A percentile compares a stretch with the other conserved stretches of the same genome.
Conservation (phyloP, 2,797 vertebrate species). For the Phrynocephalus guinanensis region DNA sequence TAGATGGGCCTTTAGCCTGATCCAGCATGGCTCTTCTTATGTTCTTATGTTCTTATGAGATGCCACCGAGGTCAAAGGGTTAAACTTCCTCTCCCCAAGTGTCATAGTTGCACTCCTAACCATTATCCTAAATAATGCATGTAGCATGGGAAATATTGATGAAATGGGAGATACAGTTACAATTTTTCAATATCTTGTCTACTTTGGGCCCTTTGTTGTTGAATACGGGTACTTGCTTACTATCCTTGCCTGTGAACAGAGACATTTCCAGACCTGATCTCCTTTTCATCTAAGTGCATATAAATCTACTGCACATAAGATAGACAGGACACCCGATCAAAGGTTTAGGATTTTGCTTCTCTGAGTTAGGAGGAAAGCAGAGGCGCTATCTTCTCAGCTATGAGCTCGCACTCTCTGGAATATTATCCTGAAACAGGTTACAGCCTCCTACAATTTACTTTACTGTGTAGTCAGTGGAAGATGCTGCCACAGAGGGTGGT, state of each 20-base stretch:
- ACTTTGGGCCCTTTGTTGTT: background rate
- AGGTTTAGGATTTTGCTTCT: conserved; percentile 1
- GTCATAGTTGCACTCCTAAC: background rate
- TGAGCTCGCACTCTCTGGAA: background rate
- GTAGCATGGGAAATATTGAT: background rate
- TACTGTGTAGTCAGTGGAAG: background rate
- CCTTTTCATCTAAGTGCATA: background rate
- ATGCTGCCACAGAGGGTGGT: too few species aligned
- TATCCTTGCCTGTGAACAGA: background rate
- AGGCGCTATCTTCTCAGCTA: background rate
- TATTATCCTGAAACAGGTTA: background rate
- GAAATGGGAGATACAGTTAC: background rate
- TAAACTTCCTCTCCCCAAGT: background rate
- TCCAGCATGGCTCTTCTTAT: too few species aligned
- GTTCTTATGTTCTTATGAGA: background rate
- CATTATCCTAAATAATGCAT: too few species aligned
- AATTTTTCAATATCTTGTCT: background rate
- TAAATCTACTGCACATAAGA: background rate
- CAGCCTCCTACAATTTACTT: background rate
- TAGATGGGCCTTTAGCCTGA: too few species aligned
- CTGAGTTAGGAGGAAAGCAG: background rate
- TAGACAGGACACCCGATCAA: background rate
- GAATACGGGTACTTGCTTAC: background rate
- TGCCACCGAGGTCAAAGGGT: background rate
- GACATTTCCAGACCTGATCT: background rate